These are phyloP conservation scores for Girardinichthys multiradiatus DNA, from an alignment of 2,113 vertebrate genomes.

Conservation along the genomic window DNA sequence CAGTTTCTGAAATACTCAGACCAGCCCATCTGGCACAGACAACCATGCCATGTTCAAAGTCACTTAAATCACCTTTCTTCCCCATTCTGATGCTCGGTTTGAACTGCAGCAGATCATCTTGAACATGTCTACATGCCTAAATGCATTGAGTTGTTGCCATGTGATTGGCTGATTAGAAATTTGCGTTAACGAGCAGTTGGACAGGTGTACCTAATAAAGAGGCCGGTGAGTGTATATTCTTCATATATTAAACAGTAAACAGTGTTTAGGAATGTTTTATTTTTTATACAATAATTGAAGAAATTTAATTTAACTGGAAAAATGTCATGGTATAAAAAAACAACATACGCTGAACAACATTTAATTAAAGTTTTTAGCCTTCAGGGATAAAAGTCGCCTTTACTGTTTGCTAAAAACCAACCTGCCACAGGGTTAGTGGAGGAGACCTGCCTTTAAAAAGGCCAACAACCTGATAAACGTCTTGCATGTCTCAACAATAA, in stretches of 20 bases:
- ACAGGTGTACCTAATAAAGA: too few species aligned
- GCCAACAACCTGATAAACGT: conserved; percentile 83
- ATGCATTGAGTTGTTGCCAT: too few species aligned
- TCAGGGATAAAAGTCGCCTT: conserved; percentile 52
- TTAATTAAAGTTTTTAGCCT: conserved; percentile 81
- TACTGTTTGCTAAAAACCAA: conserved; percentile 58
- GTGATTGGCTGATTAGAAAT: too few species aligned
- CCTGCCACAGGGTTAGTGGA: conserved; percentile 71
- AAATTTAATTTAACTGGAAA: not conserved
- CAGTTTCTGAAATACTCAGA: too few species aligned
- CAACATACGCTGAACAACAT: conserved; percentile 17
- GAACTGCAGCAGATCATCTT: too few species aligned
- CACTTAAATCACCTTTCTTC: too few species aligned
- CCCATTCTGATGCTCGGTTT: too few species aligned
- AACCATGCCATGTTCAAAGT: too few species aligned
- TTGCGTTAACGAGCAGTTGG: too few species aligned
- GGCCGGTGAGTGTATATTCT: too few species aligned
- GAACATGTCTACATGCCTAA: too few species aligned
- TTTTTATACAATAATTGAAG: not conserved
- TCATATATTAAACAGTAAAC: not conserved
- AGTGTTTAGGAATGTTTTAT: not conserved
- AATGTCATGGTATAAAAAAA: not conserved
- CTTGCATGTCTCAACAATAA: conserved; percentile 70
- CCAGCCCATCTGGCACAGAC: too few species aligned
- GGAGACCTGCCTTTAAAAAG: conserved; percentile 75